Evolutionary conservation across 2,113 vertebrate genomes (phyloP), one percentile per base, ranked within the genome.

Genomic region (Uria aalge): DNA sequence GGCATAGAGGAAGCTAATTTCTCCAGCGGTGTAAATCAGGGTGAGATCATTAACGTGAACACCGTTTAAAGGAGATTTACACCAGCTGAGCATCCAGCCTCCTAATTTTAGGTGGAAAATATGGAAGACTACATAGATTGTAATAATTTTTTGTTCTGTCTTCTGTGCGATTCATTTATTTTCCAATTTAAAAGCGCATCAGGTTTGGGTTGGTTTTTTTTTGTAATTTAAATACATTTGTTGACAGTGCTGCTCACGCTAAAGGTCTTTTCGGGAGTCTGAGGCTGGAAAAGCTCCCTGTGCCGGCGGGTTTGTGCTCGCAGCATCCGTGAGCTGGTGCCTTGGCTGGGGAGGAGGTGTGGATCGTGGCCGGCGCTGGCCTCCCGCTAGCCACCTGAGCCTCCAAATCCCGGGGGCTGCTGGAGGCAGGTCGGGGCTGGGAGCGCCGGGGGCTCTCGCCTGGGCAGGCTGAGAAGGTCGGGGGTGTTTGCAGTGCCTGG

Each of bases 1-100:
- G 56, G 62, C 64, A 36, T 4, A 62, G 73, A 56, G 34, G 86
- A 80, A 85, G 43, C 41, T 57, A 9, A 8, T 88, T 68, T 68
- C 92, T 96, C 59, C 22, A 4, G 15, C 59, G 91, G 84, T 93
- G 84, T 95, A 86, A 95, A 96, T 88, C 90, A 81, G 95, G 64
- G 63, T 36, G 83, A 85, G 52, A 77, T 73, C 78, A 47, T 85
- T 60, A 83, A 57, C 48, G 17, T 5, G 5, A 59, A 24, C 32
- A 32, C 76, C 80, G 62, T 68, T 93, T 88, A 20, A 45, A 32
- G 71, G 36, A 95, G 92, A 96, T 95, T 95, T 95, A 95, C 74
- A 55, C 55, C 41, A 67, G 69, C 43, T 60, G 76, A 92, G 84
- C 78, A 92, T n/a, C 50, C 80, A 89, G 18, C 57, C 63, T 84